Conservation (phyloP, 2,113 vertebrate genomes). For the Acanthisitta chloris region DNA sequence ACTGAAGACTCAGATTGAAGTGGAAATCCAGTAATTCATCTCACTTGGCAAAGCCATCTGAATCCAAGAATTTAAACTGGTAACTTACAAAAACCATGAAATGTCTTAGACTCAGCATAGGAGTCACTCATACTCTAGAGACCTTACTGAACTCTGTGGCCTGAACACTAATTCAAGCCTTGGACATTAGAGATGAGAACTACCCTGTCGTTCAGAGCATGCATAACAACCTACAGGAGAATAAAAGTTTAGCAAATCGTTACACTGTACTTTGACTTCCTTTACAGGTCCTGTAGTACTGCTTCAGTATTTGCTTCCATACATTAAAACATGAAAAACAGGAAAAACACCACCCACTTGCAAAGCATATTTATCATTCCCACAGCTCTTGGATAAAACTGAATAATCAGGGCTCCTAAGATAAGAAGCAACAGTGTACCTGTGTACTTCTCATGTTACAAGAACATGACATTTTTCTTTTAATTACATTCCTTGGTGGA, state of each 20-base stretch:
- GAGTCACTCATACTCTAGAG: background rate
- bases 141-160: background rate
- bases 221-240: background rate
- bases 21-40: background rate
- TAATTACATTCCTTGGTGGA: background rate
- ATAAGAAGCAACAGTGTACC: background rate
- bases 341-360: constrained; percentile 2
- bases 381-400: background rate
- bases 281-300: background rate
- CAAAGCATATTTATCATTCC: background rate
- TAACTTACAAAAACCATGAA: background rate
- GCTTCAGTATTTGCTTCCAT: background rate
- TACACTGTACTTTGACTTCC: background rate
- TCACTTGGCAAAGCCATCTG: background rate
- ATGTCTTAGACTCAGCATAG: fast-evolving
- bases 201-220: background rate
- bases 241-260: background rate
- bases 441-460: background rate
- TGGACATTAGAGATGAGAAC: background rate
- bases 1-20: background rate
- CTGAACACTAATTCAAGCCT: background rate
- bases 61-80: background rate
- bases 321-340: background rate
- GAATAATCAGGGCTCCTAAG: background rate
- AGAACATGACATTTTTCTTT: background rate